A percentile compares a stretch with the other conserved stretches of the same genome.
These are phyloP conservation scores for Brachionus calyciflorus DNA, from an alignment of 1,140 invertebrate genomes.

Conservation along the genomic window DNA sequence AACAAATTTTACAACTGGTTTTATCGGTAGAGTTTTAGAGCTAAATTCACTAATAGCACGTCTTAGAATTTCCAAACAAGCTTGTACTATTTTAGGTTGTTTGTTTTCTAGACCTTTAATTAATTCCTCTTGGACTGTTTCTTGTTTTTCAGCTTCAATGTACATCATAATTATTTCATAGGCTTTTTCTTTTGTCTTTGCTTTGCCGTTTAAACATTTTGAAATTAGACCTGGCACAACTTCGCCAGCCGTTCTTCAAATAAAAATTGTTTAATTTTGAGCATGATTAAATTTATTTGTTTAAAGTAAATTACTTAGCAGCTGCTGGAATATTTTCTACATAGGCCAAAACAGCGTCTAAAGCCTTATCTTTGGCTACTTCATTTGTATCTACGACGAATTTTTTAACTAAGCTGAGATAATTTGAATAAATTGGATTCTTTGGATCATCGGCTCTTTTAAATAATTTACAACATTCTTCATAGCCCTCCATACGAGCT, in stretches of 20 bases:
- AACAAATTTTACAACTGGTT: constrained; percentile 82
- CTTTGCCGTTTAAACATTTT: constrained; percentile 86
- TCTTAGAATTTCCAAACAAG: constrained; percentile 74
- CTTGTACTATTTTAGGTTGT: constrained; percentile 88
- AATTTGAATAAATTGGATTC: constrained; percentile 86
- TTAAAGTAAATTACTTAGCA: constrained; percentile 65
- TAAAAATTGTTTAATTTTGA: background rate
- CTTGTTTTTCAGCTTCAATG: constrained; percentile 91
- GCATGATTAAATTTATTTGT: background rate
- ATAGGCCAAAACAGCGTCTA: constrained; percentile 83
- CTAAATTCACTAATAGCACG: constrained; percentile 73
- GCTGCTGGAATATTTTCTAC: constrained; percentile 61
- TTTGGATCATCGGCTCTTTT: constrained; percentile 70
- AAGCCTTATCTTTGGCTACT: constrained; percentile 87
- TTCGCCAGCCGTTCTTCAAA: constrained; percentile 74
- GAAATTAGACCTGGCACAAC: constrained; percentile 81
- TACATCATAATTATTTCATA: constrained; percentile 85
- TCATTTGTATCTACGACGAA: constrained; percentile 92
- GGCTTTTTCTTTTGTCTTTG: constrained; percentile 85
- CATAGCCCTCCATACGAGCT: constrained; percentile 84
- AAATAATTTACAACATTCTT: constrained; percentile 85
- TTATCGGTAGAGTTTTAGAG: constrained; percentile 81
- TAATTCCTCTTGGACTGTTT: constrained; percentile 76
- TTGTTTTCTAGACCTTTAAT: constrained; percentile 86
- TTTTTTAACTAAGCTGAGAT: constrained; percentile 84